Evolutionary conservation across 1,140 invertebrate species (phyloP), one percentile per base, ranked within the genome.

Genomic region (Lepidostoma basale): DNA sequence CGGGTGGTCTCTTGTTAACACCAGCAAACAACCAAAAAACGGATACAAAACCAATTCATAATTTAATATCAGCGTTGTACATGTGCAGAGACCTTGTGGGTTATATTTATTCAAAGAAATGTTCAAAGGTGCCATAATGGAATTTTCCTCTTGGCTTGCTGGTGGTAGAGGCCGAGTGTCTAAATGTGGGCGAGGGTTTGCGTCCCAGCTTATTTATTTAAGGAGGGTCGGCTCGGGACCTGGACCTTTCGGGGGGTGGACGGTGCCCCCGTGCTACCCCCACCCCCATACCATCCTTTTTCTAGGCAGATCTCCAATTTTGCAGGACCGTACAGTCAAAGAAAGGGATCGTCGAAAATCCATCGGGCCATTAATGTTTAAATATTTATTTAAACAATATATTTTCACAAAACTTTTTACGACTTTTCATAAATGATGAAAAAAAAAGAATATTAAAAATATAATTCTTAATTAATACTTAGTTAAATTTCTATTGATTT

Each of bases 171-270:
- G 44, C 44, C n/a, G 52, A 66, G 63, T 66, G 52, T 42, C 63
- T 42, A 66, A 66, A 66, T 66, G 63, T 66, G 63, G 63, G 36
- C 49, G 52, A 56, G 52, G 39, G 56, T 56, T 66, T 45, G 39
- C 54, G 45, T 42, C 56, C 47, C 62, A 58, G 70, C 67, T 72
- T 72, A 72, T 72, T 72, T 72, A 72, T 72, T 72, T 69, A 72
- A 72, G 70, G 58, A 72, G 70, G 70, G 70, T 68, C 67, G 52
- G 44, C 44, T 60, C 44, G 54, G 63, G 67, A 26, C 67, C 64
- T 64, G 70, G 70, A 72, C 70, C 59, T 66, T 18, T n/a, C 20
- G 33, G 65, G 36, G 42, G 52, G 67, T 60, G 54, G 66, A 71
- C 62, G 56, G 64, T 49, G 62, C 54, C 54, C 56, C 59, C 26